phyloP scores from a whole-genome alignment of 1,140 invertebrate species.

The Cotesia typhae region DNA sequence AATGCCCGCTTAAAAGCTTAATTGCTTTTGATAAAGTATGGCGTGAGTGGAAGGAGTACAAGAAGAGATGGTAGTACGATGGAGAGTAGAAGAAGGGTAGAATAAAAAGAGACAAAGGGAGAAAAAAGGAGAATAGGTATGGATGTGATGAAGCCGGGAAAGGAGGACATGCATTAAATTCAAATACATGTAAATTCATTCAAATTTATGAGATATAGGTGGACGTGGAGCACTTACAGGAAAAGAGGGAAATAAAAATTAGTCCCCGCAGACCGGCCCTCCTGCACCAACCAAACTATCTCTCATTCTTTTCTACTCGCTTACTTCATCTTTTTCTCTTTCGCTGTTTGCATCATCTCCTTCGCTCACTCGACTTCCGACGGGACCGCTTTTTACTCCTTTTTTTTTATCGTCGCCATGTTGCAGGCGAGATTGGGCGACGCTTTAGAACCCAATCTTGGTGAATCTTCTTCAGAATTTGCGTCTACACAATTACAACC shows the following conservation, averaged over 20 bases:
- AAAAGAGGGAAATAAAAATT: constrained; percentile 65
- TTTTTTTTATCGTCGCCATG: constrained; percentile 62
- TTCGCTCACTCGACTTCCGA: constrained; percentile 32
- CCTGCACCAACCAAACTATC: constrained; percentile 53
- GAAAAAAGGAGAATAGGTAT: constrained; percentile 15
- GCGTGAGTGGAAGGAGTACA: constrained; percentile 33
- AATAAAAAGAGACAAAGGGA: constrained; percentile 13
- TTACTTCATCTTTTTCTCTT: constrained; percentile 23
- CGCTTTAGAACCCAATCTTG: constrained; percentile 40
- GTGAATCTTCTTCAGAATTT: constrained; percentile 43
- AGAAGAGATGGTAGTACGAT: constrained; percentile 13
- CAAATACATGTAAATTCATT: constrained; percentile 69
- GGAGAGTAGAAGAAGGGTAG: constrained; percentile 22
- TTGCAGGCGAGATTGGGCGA: constrained; percentile 57
- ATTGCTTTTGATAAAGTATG: constrained; percentile 67
- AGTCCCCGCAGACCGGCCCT: constrained; percentile 63
- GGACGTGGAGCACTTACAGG: constrained; percentile 64
- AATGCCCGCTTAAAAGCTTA: constrained; percentile 68
- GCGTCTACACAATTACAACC: constrained; percentile 33
- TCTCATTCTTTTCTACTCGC: constrained; percentile 19
- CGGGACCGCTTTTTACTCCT: constrained; percentile 41
- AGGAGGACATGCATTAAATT: constrained; percentile 61
- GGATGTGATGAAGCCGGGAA: constrained; percentile 34
- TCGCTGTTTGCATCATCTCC: constrained; percentile 25
- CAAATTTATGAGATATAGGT: constrained; percentile 68